Conservation (phyloP, 1,140 invertebrate species). For the Apis dorsata region DNA sequence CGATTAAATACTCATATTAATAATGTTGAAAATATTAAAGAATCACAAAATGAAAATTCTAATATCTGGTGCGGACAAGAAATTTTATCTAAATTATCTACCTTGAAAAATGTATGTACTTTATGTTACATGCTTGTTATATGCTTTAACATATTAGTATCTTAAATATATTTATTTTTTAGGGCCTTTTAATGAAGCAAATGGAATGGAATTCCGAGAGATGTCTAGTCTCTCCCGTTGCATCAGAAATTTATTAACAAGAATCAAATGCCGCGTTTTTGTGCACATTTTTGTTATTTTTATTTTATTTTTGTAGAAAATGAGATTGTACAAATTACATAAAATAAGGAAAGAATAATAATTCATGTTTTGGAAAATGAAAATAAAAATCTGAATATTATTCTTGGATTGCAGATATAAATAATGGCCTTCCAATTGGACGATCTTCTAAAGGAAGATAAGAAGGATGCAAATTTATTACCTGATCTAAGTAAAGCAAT, state of each 20-base stretch:
- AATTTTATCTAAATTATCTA: conserved; percentile 74
- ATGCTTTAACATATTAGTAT: neutral
- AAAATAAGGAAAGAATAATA: neutral
- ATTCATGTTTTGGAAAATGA: neutral
- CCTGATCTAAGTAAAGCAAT: conserved; percentile 91
- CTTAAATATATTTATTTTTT: conserved; percentile 36
- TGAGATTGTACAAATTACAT: conserved; percentile 35
- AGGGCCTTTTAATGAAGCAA: conserved; percentile 78
- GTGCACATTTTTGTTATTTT: conserved; percentile 49
- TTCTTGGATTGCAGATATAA: conserved; percentile 64
- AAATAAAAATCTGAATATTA: conserved; percentile 16
- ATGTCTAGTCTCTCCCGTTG: conserved; percentile 71
- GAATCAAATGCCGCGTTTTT: conserved; percentile 19
- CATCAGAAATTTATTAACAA: conserved; percentile 68
- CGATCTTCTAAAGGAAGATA: conserved; percentile 89
- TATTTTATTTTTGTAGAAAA: conserved; percentile 58
- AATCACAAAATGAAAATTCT: conserved; percentile 28
- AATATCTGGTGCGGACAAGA: conserved; percentile 73
- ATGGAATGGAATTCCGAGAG: conserved; percentile 77
- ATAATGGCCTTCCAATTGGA: conserved; percentile 86
- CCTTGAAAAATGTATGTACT: conserved; percentile 73
- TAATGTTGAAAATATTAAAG: conserved; percentile 19
- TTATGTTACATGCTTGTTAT: too few species aligned
- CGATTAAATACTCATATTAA: neutral
- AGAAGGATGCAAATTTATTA: conserved; percentile 90